Evolutionary conservation across 2,888 invertebrate species (phyloP), one percentile per base, ranked within the genome.

Genomic region (Philaethria dido): DNA sequence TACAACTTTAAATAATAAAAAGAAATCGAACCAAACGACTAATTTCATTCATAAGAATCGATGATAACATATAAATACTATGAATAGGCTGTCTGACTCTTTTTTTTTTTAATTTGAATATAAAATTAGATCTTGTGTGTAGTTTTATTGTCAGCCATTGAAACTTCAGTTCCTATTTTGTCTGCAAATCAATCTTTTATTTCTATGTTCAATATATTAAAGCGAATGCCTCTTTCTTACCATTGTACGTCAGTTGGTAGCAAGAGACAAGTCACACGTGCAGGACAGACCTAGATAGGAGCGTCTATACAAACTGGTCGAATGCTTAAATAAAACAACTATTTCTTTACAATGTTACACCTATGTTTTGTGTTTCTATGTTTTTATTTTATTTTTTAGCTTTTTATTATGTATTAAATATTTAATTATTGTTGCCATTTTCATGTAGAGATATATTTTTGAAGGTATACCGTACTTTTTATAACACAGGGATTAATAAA

Each of bases 271-370:
- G 75, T 73, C 72, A 73, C 77, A 77, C 75, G 75, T 77, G 77
- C 78, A 64, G 64, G 64, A 50, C 59, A 75, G 74, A 72, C 74
- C 75, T 77, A 80, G 76, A 77, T 76, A 66, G 71, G 72, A 69
- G 71, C 67, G 65, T 72, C 69, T 64, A 64, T 65, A 70, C 64
- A 70, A 65, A 61, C 63, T 52, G 50, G 64, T 39, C 57, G 50
- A 45, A 59, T 60, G 62, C 63, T 68, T 33, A 68, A 61, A 64
- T 68, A 68, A 60, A 65, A 60, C 48, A 45, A 68, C 44, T 59
- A 48, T 45, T 48, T 50, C 64, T 60, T 57, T 39, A 60, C 57
- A 61, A 60, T 66, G 59, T 57, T 48, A 59, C 48, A 59, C 48
- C 39, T 59, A 45, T 16, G 39, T 52, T 29, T 50, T 25, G n/a